Conservation (phyloP, 2,797 vertebrate genomes). For the Sebastes cheni region DNA sequence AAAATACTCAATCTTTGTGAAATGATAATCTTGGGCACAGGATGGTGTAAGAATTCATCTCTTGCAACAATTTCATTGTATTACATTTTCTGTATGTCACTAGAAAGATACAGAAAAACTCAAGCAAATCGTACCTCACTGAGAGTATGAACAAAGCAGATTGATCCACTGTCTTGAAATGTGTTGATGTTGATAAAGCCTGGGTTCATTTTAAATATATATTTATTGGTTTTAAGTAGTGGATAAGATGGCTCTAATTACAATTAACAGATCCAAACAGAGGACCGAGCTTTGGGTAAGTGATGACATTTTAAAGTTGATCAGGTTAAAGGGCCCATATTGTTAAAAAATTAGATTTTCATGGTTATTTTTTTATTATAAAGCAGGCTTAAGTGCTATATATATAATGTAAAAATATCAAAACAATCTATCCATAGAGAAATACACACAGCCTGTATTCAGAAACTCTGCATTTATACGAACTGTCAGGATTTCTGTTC, state of each 20-base stretch:
- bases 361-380: too few species aligned
- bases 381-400: too few species aligned
- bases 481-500: too few species aligned
- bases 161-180: neutral
- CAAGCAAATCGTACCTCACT: neutral
- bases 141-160: neutral
- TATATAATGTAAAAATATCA: too few species aligned
- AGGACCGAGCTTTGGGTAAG: neutral
- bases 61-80: neutral
- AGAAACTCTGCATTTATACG: too few species aligned
- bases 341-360: too few species aligned
- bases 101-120: neutral
- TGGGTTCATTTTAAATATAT: too few species aligned
- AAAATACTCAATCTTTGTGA: neutral
- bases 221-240: neutral
- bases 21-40: neutral
- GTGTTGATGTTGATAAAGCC: neutral
- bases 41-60: neutral
- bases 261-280: neutral
- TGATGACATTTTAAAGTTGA: neutral
- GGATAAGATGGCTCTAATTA: neutral
- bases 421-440: too few species aligned
- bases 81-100: neutral
- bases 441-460: too few species aligned
- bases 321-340: neutral